Base-by-base conservation (phyloP, 1,140 invertebrate genomes). In the Branchinecta lynchi region DNA sequence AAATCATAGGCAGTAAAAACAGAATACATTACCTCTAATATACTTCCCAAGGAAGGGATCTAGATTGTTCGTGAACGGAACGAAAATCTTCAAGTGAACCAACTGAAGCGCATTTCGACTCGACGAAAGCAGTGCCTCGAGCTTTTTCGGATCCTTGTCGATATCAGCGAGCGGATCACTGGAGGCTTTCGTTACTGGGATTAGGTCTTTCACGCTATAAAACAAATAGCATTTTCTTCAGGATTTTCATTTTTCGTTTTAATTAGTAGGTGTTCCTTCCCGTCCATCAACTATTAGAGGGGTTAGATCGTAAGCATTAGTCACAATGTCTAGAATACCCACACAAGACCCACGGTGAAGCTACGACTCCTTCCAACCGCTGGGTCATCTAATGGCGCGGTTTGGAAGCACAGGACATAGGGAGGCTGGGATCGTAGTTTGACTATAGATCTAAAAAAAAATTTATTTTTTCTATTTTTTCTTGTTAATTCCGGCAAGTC, bases 21-120 rank as follows among this genome's bases (percentile, higher is more conserved):
- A 60, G 17, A 20, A 43, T 45, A 69, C 70, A 70, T 74, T 79
- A 90, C 89, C 90, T 86, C 93, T 93, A 51, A 96, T 93, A 44
- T 93, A 89, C 81, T 96, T 96, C 75, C 93, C 89, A 20, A 98
- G 86, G 76, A 94, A 96, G 0, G 94, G 95, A 82, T 98, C 94
- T 17, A 97, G 79, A 79, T 96, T 97, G 70, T 97, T 96, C 12
- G 93, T 96, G 76, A 96, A 97, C 0, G 94, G 94, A 67, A 97
- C 79, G 77, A 97, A 97, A 74, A 96, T 89, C 77, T 93, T 93
- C 75, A 98, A 83, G 77, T 96, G 93, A 68, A 87, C 87, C 69
- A 84, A 76, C 44, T 75, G 78, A 45, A 92, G 80, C 77, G 88
- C 86, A 0, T 85, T 84, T 72, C 89, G 86, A 78, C 94, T 92